These are phyloP conservation scores for Gasterosteus aculeatus DNA, from an alignment of 2,113 vertebrate species.

Conservation along the genomic window DNA sequence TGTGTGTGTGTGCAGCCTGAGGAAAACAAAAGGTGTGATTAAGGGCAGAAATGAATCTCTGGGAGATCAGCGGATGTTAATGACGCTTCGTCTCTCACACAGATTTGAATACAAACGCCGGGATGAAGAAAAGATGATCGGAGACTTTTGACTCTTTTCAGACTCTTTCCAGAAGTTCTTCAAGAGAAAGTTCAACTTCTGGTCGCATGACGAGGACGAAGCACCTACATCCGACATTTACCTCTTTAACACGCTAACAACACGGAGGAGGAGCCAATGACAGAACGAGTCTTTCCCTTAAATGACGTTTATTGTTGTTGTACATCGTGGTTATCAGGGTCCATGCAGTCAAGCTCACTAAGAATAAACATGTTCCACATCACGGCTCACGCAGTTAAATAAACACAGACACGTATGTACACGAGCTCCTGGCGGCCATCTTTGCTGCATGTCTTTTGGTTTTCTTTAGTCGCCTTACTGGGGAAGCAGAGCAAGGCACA, in stretches of 20 bases:
- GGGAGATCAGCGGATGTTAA: constrained; percentile 33
- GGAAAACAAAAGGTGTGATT: constrained; percentile 47
- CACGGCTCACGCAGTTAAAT: constrained; percentile 83
- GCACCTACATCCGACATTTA: background rate
- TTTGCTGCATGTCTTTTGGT: constrained; percentile 68
- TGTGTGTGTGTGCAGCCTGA: background rate
- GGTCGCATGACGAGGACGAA: background rate
- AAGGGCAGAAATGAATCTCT: constrained; percentile 36
- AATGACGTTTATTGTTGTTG: constrained; percentile 90
- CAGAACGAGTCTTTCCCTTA: constrained; percentile 76
- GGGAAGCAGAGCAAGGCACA: constrained; percentile 95
- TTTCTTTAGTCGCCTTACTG: constrained; percentile 77
- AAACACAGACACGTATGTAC: constrained; percentile 93
- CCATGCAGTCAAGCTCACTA: constrained; percentile 92
- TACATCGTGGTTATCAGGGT: constrained; percentile 80
- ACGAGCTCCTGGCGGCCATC: constrained; percentile 76
- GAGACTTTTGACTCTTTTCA: background rate
- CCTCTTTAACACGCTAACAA: background rate
- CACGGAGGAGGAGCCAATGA: background rate
- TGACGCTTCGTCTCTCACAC: background rate
- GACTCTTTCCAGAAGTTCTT: background rate
- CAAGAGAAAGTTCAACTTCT: background rate
- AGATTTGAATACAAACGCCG: background rate
- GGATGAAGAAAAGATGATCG: background rate
- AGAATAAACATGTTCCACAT: constrained; percentile 85